Evolutionary conservation across 2,888 invertebrate species (phyloP).

Genomic region (Orthosia gothica): DNA sequence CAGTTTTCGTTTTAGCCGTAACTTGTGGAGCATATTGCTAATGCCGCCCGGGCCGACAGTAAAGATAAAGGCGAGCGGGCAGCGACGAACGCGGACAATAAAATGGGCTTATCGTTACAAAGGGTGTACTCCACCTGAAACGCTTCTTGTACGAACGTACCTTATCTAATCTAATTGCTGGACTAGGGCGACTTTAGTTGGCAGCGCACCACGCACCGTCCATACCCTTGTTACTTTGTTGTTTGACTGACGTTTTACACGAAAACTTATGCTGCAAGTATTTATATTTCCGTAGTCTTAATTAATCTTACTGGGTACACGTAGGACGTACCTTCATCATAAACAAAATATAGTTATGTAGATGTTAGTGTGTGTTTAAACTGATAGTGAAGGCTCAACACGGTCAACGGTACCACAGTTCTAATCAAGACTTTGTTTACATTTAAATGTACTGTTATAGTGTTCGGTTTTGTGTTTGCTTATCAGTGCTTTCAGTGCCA

Average conservation of each 20-base stretch:
- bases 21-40: conserved; percentile 84
- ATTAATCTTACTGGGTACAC: conserved; percentile 15
- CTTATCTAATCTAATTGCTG: conserved; percentile 73
- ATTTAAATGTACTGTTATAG: conserved; percentile 5
- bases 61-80: conserved; percentile 83
- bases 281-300: conserved; percentile 10
- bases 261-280: neutral
- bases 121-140: conserved; percentile 77
- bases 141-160: conserved; percentile 66
- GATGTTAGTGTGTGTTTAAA: neutral
- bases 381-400: neutral
- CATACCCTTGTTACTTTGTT: conserved; percentile 20
- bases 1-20: conserved; percentile 77
- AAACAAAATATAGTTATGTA: neutral
- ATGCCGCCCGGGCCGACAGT: conserved; percentile 80
- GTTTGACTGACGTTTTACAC: conserved; percentile 23
- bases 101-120: conserved; percentile 85
- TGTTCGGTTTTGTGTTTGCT: conserved; percentile 24
- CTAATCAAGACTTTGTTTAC: conserved; percentile 29
- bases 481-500: too few species aligned
- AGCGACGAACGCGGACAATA: conserved; percentile 82
- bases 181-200: conserved; percentile 40
- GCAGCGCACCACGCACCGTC: conserved; percentile 25
- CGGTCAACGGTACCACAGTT: neutral
- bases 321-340: neutral